Percentiles rank a stretch among this genome's conserved stretches.
phyloP scores from a whole-genome alignment of 2,113 vertebrate species.

The Halichoerus grypus region DNA sequence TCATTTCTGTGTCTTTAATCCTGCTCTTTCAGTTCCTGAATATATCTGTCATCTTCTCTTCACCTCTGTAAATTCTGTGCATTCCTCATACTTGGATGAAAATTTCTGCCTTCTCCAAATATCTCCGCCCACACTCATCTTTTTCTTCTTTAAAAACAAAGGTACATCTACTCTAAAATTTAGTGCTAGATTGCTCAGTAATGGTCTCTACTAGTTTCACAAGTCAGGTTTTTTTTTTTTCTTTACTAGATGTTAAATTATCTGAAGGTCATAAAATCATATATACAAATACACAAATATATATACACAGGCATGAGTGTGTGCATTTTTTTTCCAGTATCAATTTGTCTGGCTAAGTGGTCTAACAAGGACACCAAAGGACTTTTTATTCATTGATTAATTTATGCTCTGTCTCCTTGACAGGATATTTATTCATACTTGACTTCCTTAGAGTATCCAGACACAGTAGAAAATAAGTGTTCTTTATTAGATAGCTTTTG shows the following conservation, averaged over 20 bases:
- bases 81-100: not conserved
- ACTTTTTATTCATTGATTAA: slow-evolving; percentile 14
- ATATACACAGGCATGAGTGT: not conserved
- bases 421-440: not conserved
- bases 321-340: not conserved
- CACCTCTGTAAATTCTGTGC: not conserved
- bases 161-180: not conserved
- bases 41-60: not conserved
- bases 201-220: not conserved
- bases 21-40: not conserved
- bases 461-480: not conserved
- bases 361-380: not conserved
- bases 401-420: slow-evolving; percentile 5
- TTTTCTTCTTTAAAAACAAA: not conserved
- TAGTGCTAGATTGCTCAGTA: not conserved
- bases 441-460: not conserved
- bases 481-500: not conserved
- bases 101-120: not conserved
- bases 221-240: not conserved
- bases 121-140: not conserved
- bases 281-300: not conserved
- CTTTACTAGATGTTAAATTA: not conserved
- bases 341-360: not conserved
- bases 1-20: not conserved
- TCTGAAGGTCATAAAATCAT: not conserved